Base-by-base conservation (phyloP, 2,113 vertebrate genomes). In the Butorides virescens region DNA sequence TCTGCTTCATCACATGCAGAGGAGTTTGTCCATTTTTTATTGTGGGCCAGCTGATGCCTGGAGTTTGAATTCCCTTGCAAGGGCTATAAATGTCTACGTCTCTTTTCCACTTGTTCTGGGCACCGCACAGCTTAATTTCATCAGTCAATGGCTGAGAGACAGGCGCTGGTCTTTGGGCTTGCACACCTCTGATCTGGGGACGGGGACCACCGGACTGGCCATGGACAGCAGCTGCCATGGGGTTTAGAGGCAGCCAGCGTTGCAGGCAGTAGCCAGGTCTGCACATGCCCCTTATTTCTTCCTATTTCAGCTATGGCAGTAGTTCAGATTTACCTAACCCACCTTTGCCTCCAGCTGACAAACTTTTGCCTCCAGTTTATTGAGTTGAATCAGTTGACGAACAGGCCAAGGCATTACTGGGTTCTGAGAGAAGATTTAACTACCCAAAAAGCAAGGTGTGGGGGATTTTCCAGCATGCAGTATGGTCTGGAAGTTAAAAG, bases 241-340 rank as follows among this genome's bases (percentile, higher is more conserved):
- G 25, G 11, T 25, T 25, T 4, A 2, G 15, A 39, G 46, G 36
- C 32, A 61, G 44, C 5, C 12, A 5, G 27, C 9, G 25, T 1
- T 27, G 29, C 34, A 15, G 49, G 47, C 61, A 20, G 21, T 3
- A 7, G 2, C 53, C 39, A 49, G 37, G 1, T 30, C 47, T 30
- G 49, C 0, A 6, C 3, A 0, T 42, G 32, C 8, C 53, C 42
- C 52, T 39, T 2, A 0, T 6, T 39, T 59, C 34, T 49, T 5
- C 16, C 8, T 7, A 0, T 65, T 74, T 44, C 53, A 11, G 26
- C 4, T 32, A 39, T 2, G 23, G 50, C 23, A 26, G 49, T 11
- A 29, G 47, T 6, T 46, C 15, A 44, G 26, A 8, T 20, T 32
- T 30, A 34, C 49, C 30, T 20, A 4, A 26, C 3, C 0, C 58